phyloP scores from a whole-genome alignment of 2,888 invertebrate genomes.

The Yponomeuta cagnagella region DNA sequence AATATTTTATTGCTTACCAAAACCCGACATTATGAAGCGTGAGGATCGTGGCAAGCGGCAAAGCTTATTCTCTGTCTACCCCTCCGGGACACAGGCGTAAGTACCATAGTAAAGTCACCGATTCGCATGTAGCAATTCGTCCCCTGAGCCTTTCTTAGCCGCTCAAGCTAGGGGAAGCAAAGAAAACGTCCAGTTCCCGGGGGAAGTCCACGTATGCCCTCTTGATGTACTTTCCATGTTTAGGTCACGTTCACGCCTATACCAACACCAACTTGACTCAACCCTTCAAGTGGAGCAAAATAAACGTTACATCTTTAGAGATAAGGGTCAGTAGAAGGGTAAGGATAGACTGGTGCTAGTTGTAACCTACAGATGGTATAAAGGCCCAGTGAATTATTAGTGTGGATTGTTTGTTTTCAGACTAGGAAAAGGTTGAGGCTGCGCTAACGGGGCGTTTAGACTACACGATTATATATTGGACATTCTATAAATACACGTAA shows the following conservation, averaged over 20 bases:
- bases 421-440: conserved; percentile 4
- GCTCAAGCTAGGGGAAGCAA: background rate
- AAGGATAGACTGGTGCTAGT: background rate
- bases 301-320: background rate
- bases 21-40: no score
- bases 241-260: conserved; percentile 7
- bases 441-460: background rate
- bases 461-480: background rate
- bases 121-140: background rate
- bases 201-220: conserved; percentile 13
- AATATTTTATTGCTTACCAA: no score
- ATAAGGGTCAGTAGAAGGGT: background rate
- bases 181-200: conserved; percentile 5
- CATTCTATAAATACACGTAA: background rate
- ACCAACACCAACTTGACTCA: background rate
- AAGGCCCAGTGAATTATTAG: conserved; percentile 10
- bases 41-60: no score
- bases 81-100: no score
- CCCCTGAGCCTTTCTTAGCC: background rate
- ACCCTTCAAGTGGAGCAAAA: background rate
- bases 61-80: no score
- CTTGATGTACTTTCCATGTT: conserved; percentile 14
- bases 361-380: conserved; percentile 7
- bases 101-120: background rate
- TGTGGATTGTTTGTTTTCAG: conserved; percentile 8